Conservation (phyloP, 2,888 invertebrate species). For the Pachymerium ferrugineum region DNA sequence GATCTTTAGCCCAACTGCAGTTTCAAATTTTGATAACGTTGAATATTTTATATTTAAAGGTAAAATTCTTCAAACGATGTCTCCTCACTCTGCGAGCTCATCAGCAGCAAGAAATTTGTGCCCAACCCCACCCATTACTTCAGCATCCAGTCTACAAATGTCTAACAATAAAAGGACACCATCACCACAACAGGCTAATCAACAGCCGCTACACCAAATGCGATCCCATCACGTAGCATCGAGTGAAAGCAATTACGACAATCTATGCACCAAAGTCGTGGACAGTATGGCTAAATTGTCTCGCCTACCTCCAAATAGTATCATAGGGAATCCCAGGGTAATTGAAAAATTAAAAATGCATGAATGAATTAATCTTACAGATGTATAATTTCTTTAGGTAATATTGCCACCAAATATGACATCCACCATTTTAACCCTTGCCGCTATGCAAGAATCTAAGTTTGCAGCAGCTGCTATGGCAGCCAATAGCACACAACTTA, state of each 20-base stretch:
- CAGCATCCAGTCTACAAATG: not conserved
- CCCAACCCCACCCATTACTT: not conserved
- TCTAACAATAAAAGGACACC: not conserved
- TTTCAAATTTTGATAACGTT: too few species aligned
- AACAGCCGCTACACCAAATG: not conserved
- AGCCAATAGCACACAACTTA: not conserved
- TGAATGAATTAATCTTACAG: not conserved
- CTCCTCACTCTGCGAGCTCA: not conserved
- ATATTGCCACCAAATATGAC: constrained; percentile 36
- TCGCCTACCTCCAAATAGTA: constrained; percentile 36
- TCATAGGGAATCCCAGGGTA: constrained; percentile 36
- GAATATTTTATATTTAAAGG: constrained; percentile 20
- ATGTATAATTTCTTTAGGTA: constrained; percentile 18
- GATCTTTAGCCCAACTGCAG: too few species aligned
- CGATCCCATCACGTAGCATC: not conserved
- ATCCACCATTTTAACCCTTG: constrained; percentile 34
- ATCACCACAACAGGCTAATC: not conserved
- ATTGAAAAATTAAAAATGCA: not conserved
- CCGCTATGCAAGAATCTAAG: constrained; percentile 34
- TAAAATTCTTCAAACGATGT: constrained; percentile 25
- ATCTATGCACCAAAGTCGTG: constrained; percentile 38
- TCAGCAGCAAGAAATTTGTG: not conserved
- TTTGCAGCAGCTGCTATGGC: constrained; percentile 28
- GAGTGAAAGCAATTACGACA: constrained; percentile 35
- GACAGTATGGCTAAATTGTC: constrained; percentile 38